Percentiles rank a stretch among this genome's conserved stretches.
Evolutionary conservation across 2,113 vertebrate genomes (phyloP).

Genomic region (Pipa parva): DNA sequence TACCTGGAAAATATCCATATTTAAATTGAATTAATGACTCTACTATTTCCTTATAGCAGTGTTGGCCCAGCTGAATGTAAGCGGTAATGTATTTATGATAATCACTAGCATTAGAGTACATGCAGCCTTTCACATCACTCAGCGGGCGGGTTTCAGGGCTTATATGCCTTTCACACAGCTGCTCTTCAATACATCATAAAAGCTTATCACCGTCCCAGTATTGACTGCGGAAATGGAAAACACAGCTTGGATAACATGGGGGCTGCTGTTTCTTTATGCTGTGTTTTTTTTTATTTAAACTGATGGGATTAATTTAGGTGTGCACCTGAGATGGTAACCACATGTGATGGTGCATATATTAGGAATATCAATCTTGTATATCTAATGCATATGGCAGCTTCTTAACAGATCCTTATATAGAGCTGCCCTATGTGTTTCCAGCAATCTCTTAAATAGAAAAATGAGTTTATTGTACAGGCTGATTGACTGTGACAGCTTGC

Average conservation of each 20-base stretch:
- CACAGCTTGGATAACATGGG: not conserved
- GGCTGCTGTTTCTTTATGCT: not conserved
- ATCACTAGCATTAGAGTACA: conserved; percentile 13
- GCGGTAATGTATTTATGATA: conserved; percentile 35
- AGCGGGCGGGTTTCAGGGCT: conserved; percentile 23
- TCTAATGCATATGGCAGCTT: too few relatives aligned
- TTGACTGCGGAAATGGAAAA: conserved; percentile 39
- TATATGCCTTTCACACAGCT: conserved; percentile 20
- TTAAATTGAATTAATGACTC: conserved; percentile 26
- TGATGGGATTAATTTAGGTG: too few relatives aligned
- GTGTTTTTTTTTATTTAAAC: not conserved
- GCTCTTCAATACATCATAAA: conserved; percentile 35
- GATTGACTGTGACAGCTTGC: too few relatives aligned
- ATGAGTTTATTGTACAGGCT: too few relatives aligned
- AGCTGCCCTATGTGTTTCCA: too few relatives aligned
- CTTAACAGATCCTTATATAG: too few relatives aligned
- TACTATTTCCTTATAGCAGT: conserved; percentile 3
- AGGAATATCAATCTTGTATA: too few relatives aligned
- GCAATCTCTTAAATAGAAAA: too few relatives aligned
- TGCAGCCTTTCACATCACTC: conserved; percentile 17
- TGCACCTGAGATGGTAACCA: too few relatives aligned
- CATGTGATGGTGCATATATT: too few relatives aligned
- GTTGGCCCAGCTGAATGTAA: conserved; percentile 14
- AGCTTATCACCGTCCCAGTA: conserved; percentile 33
- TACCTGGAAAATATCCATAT: conserved; percentile 14